These are phyloP conservation scores for Aurelia aurita DNA, from an alignment of 30 jellyfish, hydroid and myxozoan genomes.

Conservation along the genomic window DNA sequence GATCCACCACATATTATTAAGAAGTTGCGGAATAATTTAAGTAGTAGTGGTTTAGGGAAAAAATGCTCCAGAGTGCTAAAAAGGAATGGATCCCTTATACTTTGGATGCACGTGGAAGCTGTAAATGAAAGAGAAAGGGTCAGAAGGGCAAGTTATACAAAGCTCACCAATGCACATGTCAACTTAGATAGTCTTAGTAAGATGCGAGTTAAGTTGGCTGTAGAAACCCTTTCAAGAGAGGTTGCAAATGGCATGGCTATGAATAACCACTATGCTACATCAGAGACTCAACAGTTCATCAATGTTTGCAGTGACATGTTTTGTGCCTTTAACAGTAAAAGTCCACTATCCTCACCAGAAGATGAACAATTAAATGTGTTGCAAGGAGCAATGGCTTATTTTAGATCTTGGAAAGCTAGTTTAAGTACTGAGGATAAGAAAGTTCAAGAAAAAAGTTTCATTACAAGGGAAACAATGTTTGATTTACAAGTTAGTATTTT, in stretches of 20 bases:
- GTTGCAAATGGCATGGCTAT: background rate
- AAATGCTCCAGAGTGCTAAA: background rate
- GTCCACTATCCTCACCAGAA: background rate
- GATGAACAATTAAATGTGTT: background rate
- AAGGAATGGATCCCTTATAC: background rate
- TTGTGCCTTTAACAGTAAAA: background rate
- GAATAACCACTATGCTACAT: background rate
- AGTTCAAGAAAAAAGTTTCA: background rate
- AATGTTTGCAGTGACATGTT: background rate
- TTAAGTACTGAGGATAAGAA: background rate
- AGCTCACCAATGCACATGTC: background rate
- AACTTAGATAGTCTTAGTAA: background rate
- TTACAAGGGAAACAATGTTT: constrained; percentile 1
- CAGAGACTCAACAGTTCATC: background rate
- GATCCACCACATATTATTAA: constrained; percentile 16
- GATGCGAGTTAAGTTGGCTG: constrained; percentile 18
- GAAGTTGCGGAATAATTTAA: constrained; percentile 10
- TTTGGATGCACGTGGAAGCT: background rate
- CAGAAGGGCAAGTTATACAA: background rate
- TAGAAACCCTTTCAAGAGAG: background rate
- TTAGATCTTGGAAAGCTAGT: background rate
- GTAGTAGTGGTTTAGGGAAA: background rate
- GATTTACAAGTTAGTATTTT: constrained; percentile 12
- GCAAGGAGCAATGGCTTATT: background rate
- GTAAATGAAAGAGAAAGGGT: background rate